Base-by-base conservation (phyloP, 2,888 invertebrate species). In the Machimus atricapillus region DNA sequence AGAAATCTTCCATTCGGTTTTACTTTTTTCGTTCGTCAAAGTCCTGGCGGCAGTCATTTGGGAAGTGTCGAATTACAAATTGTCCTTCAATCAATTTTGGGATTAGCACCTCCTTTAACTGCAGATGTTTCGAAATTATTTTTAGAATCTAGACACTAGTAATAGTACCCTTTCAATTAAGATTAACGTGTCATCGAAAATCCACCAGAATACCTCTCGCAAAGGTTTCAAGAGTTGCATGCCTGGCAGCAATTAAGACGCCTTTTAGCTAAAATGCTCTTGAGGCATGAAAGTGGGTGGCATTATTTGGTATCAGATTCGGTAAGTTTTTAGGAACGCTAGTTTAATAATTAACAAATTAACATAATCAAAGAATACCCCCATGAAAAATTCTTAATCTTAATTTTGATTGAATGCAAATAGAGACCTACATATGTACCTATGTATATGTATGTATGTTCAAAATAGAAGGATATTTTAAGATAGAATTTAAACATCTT, bases 151-250 rank as follows among this genome's bases (percentile, higher is more conserved):
- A 34, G 16, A 31, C n/a, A n/a, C 12, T 27, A 16, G 5, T 31
- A 37, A 16, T 12, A 34, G 34, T 76, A 76, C 27, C 27, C 76
- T 31, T 31, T 76, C 37, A 76, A 19, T 40, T 27, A n/a, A 19
- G 76, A 76, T 76, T 76, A 76, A 37, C 76, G n/a, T 37, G 76
- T 76, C 76, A 76, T 76, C 76, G 66, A 76, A 19, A 27, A 74
- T 74, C n/a, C n/a, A 74, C 37, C 37, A 16, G 76, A 16, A n/a
- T 34, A 76, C n/a, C n/a, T 37, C 40, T 34, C n/a, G 9, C n/a
- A 76, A 37, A 76, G 12, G 4, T 34, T 19, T 14, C 40, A 14
- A 37, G n/a, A 4, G 9, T 27, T n/a, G 37, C 76, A 27, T 76
- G 37, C n/a, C n/a, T 40, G 19, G 76, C 34, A 37, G n/a, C 37